A percentile compares a stretch with the other conserved stretches of the same genome.
Evolutionary conservation across 2,888 invertebrate species (phyloP).

Genomic region (Macaria liturata): DNA sequence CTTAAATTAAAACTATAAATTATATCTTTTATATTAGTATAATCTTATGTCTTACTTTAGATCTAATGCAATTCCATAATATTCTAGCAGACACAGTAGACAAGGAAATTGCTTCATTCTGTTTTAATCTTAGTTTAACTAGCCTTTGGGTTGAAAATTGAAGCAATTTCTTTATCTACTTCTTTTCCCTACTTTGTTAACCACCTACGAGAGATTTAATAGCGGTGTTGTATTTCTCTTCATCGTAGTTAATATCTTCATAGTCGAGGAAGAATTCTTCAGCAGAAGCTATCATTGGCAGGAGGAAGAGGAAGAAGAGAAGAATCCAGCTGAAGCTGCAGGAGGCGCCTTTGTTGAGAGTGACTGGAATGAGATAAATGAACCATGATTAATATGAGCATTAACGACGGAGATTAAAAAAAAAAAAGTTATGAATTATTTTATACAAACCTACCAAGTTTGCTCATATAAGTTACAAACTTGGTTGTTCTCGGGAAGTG

Average conservation of each 20-base stretch:
- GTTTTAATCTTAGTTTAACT: not conserved
- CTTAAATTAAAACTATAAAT: no score
- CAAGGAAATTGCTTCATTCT: constrained; percentile 5
- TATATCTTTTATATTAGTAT: no score
- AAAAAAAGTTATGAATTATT: no score
- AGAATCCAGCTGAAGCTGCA: constrained; percentile 62
- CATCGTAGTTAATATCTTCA: constrained; percentile 42
- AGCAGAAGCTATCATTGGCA: constrained; percentile 56
- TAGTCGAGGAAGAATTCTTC: constrained; percentile 48
- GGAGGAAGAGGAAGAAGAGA: constrained; percentile 58
- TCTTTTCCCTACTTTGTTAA: constrained; percentile 27
- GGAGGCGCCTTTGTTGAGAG: constrained; percentile 57
- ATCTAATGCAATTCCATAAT: no score
- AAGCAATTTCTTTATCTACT: constrained; percentile 3
- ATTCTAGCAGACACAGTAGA: not conserved
- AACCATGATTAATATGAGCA: not conserved
- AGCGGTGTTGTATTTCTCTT: constrained; percentile 34
- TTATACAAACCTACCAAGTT: no score
- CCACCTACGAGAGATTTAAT: constrained; percentile 52
- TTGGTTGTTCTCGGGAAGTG: no score
- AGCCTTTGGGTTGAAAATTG: not conserved
- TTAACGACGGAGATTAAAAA: no score
- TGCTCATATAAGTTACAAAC: no score
- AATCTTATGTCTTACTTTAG: no score
- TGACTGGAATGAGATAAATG: constrained; percentile 58